Percentiles rank a stretch among this genome's conserved stretches.
phyloP scores from a whole-genome alignment of 2,888 invertebrate species.

The Sinodicranocentrus sp. region DNA sequence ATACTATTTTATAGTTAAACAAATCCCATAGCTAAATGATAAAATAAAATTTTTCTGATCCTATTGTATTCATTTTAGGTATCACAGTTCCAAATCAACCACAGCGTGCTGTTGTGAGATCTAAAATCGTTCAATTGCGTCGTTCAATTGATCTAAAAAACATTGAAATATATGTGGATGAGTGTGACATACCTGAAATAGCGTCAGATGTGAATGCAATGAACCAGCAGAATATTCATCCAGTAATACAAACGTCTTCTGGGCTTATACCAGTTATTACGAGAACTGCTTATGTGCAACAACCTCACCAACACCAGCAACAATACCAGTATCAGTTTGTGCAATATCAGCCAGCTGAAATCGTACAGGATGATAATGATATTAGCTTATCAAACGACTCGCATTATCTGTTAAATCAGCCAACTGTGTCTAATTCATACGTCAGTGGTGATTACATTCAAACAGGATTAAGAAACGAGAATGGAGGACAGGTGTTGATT shows the following conservation, averaged over 20 bases:
- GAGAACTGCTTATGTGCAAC: conserved; percentile 10
- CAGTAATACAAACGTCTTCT: conserved; percentile 59
- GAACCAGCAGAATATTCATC: conserved; percentile 61
- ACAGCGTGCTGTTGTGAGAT: conserved; percentile 2
- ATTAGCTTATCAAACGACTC: not conserved
- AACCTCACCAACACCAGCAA: conserved; percentile 25
- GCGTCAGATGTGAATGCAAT: conserved; percentile 58
- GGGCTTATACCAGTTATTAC: conserved; percentile 56
- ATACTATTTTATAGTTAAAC: not conserved
- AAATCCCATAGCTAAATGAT: not conserved
- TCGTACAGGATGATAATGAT: conserved; percentile 15
- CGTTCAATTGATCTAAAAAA: conserved; percentile 49
- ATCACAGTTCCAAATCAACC: too few species aligned
- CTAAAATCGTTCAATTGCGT: conserved; percentile 43
- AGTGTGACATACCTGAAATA: conserved; percentile 22
- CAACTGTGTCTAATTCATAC: not conserved
- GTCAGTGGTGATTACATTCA: not conserved
- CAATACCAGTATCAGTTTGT: conserved; percentile 36
- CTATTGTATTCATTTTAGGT: not conserved
- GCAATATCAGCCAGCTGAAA: conserved; percentile 29
- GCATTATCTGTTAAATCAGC: not conserved
- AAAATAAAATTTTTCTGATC: not conserved
- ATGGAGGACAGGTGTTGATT: not conserved
- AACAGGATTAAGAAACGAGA: not conserved
- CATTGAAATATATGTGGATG: conserved; percentile 52